Evolutionary conservation across 2,113 vertebrate species (phyloP).

Genomic region (Paramisgurnus dabryanus): DNA sequence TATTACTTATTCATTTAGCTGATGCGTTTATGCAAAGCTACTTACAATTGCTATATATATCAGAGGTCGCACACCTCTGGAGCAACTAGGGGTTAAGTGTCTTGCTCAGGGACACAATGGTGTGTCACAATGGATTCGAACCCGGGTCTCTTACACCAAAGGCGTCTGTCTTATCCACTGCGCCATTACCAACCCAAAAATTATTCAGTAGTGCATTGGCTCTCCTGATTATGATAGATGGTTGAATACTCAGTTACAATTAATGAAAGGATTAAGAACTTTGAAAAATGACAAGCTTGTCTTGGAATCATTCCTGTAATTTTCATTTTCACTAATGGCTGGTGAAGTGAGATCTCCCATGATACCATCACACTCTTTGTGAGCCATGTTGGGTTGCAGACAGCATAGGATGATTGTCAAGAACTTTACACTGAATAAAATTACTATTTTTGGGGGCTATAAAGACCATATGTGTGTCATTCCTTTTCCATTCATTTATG

Average conservation of each 20-base stretch:
- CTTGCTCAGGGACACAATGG: no score
- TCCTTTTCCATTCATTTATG: no score
- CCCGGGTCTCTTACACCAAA: no score
- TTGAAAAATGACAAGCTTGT: conserved; percentile 29
- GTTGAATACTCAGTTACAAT: conserved; percentile 23
- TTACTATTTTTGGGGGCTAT: no score
- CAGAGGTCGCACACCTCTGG: no score
- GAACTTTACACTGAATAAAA: not conserved
- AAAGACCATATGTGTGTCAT: no score
- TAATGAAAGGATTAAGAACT: conserved; percentile 47
- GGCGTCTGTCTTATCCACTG: no score
- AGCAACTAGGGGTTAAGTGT: no score
- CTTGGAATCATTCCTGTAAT: conserved; percentile 37
- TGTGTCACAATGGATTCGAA: no score
- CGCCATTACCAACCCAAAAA: no score
- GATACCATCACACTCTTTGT: conserved; percentile 1
- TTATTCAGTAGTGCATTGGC: not conserved
- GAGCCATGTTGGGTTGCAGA: not conserved
- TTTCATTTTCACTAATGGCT: conserved; percentile 36
- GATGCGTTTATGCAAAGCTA: no score
- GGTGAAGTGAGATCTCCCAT: conserved; percentile 37
- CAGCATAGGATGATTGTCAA: not conserved
- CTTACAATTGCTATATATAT: no score
- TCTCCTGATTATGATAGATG: conserved; percentile 44
- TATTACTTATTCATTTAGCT: conserved; percentile 48